These are phyloP conservation scores for Chymomyza amoena DNA, from an alignment of 2,888 invertebrate species.

Conservation along the genomic window DNA sequence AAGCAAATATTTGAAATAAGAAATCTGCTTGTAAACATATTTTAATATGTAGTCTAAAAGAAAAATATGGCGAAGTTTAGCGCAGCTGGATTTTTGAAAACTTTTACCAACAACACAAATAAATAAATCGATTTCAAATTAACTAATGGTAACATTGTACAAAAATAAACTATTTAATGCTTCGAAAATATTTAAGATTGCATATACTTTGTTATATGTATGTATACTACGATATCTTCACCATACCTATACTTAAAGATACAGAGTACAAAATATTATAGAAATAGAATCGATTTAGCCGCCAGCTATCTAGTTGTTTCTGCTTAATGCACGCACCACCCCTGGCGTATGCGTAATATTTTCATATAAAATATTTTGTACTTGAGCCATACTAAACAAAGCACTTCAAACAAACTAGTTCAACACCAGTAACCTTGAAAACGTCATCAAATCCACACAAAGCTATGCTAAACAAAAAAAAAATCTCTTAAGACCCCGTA, in stretches of 20 bases:
- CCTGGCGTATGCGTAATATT: constrained; percentile 52
- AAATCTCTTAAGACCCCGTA: neutral
- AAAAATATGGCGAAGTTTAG: too few species aligned
- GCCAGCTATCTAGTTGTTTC: constrained; percentile 16
- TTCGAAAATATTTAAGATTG: too few species aligned
- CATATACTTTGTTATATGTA: too few species aligned
- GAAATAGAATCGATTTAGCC: neutral
- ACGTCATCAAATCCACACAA: constrained; percentile 22
- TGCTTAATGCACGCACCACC: constrained; percentile 31
- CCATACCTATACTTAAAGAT: too few species aligned
- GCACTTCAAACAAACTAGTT: constrained; percentile 30
- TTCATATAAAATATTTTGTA: constrained; percentile 27
- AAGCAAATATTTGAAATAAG: neutral
- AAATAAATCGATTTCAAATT: too few species aligned
- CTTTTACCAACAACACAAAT: too few species aligned
- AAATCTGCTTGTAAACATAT: neutral
- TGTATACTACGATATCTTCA: too few species aligned
- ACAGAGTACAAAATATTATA: neutral
- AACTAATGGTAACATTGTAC: too few species aligned
- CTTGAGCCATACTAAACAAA: constrained; percentile 40
- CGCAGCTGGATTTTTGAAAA: too few species aligned
- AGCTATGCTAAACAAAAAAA: constrained; percentile 8
- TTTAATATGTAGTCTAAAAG: neutral
- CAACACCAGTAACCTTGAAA: constrained; percentile 54
- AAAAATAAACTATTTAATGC: too few species aligned